Evolutionary conservation across 2,888 invertebrate genomes (phyloP).

Genomic region (Hypselothyrea guttata): DNA sequence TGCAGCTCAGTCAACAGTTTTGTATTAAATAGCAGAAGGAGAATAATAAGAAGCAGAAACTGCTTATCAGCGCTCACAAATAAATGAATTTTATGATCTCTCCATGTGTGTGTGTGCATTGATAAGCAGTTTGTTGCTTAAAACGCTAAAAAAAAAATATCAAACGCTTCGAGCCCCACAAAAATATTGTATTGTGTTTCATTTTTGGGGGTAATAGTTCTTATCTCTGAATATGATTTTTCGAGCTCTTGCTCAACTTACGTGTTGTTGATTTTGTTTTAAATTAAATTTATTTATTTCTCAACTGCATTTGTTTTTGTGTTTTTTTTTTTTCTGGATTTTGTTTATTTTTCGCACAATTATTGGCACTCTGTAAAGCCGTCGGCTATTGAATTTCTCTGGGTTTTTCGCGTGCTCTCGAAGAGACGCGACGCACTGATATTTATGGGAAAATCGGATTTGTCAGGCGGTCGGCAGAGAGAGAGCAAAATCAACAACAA

Average conservation of each 20-base stretch:
- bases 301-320: constrained; percentile 37
- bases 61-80: constrained; percentile 35
- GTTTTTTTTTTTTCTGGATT: constrained; percentile 5
- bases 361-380: constrained; percentile 54
- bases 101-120: constrained; percentile 2
- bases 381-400: constrained; percentile 58
- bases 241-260: background rate
- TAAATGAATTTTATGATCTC: constrained; percentile 29
- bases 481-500: background rate
- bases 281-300: constrained; percentile 15
- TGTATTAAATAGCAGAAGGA: no score
- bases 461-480: constrained; percentile 33
- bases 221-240: background rate
- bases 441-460: constrained; percentile 46
- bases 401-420: constrained; percentile 38
- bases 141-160: constrained; percentile 38
- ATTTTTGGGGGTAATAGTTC: no score
- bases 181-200: constrained; percentile 5
- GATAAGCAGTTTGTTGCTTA: constrained; percentile 40
- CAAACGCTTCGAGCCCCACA: constrained; percentile 25
- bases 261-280: background rate
- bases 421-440: constrained; percentile 36
- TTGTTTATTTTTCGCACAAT: constrained; percentile 26
- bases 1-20: background rate
- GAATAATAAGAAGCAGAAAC: no score